phyloP scores from a whole-genome alignment of 2,888 invertebrate species.

The Auanema freiburgensis region DNA sequence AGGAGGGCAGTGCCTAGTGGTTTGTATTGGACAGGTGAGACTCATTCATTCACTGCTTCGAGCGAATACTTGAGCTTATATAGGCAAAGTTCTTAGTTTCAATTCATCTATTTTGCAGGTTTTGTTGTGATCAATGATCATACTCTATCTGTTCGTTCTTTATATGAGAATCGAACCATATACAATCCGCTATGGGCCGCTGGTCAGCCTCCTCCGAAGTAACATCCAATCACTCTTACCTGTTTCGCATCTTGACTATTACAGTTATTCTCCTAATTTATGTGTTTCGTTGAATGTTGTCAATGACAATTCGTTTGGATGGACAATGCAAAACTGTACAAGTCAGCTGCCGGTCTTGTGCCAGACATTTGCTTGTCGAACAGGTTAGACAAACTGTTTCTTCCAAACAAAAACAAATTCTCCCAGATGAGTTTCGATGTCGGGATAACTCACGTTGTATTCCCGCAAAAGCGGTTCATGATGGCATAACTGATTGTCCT shows the following conservation, averaged over 20 bases:
- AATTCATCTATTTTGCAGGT: too few relatives aligned
- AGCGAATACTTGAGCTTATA: too few relatives aligned
- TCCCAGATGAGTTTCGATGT: conserved; percentile 46
- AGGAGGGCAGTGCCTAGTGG: background rate
- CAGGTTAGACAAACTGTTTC: too few relatives aligned
- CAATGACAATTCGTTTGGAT: conserved; percentile 31
- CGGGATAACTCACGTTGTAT: conserved; percentile 50
- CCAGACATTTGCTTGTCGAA: conserved; percentile 52
- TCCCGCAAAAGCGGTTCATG: conserved; percentile 35
- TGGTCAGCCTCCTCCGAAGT: conserved; percentile 27
- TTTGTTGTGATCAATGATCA: conserved; percentile 6
- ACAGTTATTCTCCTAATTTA: background rate
- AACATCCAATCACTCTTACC: background rate
- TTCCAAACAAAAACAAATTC: too few relatives aligned
- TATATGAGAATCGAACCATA: conserved; percentile 10
- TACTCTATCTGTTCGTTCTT: background rate
- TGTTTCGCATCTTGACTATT: background rate
- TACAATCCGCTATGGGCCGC: conserved; percentile 40
- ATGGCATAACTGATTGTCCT: conserved; percentile 46
- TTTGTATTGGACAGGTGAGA: conserved; percentile 20
- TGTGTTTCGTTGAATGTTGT: conserved; percentile 31
- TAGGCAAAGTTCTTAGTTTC: too few relatives aligned
- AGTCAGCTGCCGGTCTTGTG: conserved; percentile 40
- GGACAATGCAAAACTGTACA: conserved; percentile 42
- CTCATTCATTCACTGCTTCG: too few relatives aligned